Evolutionary conservation across 2,797 vertebrate genomes (phyloP).

Genomic region (Leptodactylus fallax): DNA sequence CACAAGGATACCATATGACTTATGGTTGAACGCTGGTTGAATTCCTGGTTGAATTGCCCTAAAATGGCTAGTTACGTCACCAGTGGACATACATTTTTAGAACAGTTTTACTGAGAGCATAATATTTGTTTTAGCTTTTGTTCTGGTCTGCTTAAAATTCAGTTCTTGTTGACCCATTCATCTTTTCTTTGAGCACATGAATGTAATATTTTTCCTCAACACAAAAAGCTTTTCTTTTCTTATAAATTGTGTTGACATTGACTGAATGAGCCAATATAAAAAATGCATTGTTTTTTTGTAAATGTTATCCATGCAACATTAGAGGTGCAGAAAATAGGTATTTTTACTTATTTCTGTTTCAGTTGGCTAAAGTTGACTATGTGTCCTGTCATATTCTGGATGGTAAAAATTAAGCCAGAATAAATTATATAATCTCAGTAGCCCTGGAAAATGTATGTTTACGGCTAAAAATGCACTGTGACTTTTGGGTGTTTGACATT

Average conservation of each 20-base stretch:
- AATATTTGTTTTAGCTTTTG: not conserved
- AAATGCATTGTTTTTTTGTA: constrained; percentile 5
- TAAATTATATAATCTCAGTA: too few species aligned
- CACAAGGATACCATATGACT: not conserved
- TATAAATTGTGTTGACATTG: constrained; percentile 7
- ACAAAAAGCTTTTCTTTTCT: constrained; percentile 1
- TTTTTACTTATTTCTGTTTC: not conserved
- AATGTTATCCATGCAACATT: not conserved
- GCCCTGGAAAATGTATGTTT: too few species aligned
- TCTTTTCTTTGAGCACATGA: constrained; percentile 14
- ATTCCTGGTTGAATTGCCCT: not conserved
- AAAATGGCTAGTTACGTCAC: not conserved
- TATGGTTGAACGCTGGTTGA: not conserved
- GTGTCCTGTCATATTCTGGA: not conserved
- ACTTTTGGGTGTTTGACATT: too few species aligned
- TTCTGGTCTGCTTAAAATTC: constrained; percentile 22
- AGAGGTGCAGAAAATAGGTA: not conserved
- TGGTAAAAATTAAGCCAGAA: too few species aligned
- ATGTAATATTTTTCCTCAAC: constrained; percentile 11
- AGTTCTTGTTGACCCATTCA: constrained; percentile 2
- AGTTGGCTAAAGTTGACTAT: not conserved
- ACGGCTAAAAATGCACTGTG: too few species aligned
- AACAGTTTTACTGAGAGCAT: not conserved
- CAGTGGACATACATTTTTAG: not conserved
- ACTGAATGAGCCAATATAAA: constrained; percentile 17